These are phyloP conservation scores for Trichopoda pennipes DNA, from an alignment of 2,888 invertebrate genomes.

Conservation along the genomic window DNA sequence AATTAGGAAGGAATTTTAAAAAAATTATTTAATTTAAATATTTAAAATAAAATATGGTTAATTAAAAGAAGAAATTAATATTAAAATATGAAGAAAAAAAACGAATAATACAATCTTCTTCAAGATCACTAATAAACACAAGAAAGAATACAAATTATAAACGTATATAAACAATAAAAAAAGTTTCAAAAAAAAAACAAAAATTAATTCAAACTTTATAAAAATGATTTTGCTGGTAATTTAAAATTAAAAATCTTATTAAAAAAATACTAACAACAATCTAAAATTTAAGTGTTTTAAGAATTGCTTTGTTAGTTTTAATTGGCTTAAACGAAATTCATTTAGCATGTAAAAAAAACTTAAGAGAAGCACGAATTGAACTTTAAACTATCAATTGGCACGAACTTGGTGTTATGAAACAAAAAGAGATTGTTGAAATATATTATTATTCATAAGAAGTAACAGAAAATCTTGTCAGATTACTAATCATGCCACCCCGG, in stretches of 20 bases:
- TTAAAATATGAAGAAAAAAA: constrained; percentile 37
- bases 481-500: constrained; percentile 74
- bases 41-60: constrained; percentile 57
- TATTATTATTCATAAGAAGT: not conserved
- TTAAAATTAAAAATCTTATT: constrained; percentile 33
- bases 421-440: not conserved
- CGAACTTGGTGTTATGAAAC: too few relatives aligned
- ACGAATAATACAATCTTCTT: constrained; percentile 4
- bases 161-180: not conserved
- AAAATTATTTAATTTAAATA: constrained; percentile 20
- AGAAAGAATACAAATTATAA: not conserved
- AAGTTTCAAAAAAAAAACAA: constrained; percentile 21
- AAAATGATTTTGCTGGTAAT: constrained; percentile 61
- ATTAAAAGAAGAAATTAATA: not conserved
- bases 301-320: constrained; percentile 15
- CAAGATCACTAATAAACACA: not conserved
- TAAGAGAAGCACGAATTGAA: not conserved
- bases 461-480: not conserved
- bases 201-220: constrained; percentile 50
- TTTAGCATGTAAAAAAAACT: constrained; percentile 40
- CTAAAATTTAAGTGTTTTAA: not conserved
- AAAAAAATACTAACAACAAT: not conserved
- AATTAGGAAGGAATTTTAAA: constrained; percentile 45
- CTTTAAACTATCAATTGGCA: not conserved
- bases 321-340: constrained; percentile 64